Evolutionary conservation across 2,888 invertebrate species (phyloP).

Genomic region (Ctenicera cuprea): DNA sequence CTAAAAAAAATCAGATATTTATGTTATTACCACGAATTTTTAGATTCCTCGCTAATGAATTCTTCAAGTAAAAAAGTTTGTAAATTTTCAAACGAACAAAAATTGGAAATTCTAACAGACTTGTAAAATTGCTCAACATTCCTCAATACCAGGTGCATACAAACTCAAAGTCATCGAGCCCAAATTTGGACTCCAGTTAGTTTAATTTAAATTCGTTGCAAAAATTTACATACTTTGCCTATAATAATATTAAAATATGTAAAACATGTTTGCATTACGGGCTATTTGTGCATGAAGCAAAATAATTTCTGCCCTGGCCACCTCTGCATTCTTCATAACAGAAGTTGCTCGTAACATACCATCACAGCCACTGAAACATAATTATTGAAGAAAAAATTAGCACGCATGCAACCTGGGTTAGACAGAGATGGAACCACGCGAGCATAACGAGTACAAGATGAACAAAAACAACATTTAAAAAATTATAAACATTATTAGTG

Average conservation of each 20-base stretch:
- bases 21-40: too few species aligned
- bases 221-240: constrained; percentile 23
- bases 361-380: constrained; percentile 54
- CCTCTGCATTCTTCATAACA: constrained; percentile 53
- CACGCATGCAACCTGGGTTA: constrained; percentile 30
- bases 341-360: constrained; percentile 53
- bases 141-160: too few species aligned
- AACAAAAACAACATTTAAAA: constrained; percentile 37
- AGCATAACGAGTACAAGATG: constrained; percentile 32
- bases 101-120: too few species aligned
- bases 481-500: constrained; percentile 51
- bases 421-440: constrained; percentile 33
- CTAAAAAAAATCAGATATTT: too few species aligned
- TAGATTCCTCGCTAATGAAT: too few species aligned
- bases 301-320: constrained; percentile 34
- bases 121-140: too few species aligned
- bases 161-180: too few species aligned
- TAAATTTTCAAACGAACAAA: too few species aligned
- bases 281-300: constrained; percentile 9
- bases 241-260: constrained; percentile 16
- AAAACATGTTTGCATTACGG: constrained; percentile 19
- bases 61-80: too few species aligned
- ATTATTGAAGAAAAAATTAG: constrained; percentile 50
- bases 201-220: constrained; percentile 8
- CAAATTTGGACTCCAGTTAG: neutral